Conservation (phyloP, 1,140 invertebrate genomes). For the Brachionus angularis region DNA sequence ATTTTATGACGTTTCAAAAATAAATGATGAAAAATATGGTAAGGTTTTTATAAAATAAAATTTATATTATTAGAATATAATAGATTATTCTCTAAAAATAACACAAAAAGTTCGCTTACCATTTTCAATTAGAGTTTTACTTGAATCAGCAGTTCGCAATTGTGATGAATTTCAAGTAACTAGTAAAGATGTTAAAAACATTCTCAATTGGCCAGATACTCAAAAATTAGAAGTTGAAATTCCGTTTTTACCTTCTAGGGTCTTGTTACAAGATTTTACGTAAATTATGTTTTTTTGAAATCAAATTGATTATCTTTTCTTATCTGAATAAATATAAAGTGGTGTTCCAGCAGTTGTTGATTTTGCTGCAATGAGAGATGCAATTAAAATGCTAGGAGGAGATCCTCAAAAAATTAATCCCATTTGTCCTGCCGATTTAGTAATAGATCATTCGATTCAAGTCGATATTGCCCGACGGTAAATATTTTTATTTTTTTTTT, state of each 20-base stretch:
- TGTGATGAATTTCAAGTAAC: constrained; percentile 87
- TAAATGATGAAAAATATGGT: constrained; percentile 71
- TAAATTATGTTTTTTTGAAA: constrained; percentile 48
- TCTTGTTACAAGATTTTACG: constrained; percentile 79
- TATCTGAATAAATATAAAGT: constrained; percentile 63
- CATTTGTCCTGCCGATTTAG: constrained; percentile 89
- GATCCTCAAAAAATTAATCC: constrained; percentile 92
- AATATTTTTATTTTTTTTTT: too few species aligned
- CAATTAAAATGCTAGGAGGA: constrained; percentile 76
- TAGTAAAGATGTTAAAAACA: constrained; percentile 78
- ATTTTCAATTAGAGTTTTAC: constrained; percentile 81
- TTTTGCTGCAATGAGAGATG: constrained; percentile 96
- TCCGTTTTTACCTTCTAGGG: constrained; percentile 87
- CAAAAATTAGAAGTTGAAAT: constrained; percentile 79
- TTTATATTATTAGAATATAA: constrained; percentile 45
- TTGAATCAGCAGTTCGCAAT: constrained; percentile 90
- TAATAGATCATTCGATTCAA: constrained; percentile 97
- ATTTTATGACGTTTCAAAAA: constrained; percentile 71
- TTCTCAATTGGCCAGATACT: constrained; percentile 81
- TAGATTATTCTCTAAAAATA: neutral
- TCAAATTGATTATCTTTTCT: neutral
- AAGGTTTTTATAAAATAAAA: constrained; percentile 49
- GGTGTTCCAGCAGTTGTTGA: constrained; percentile 97
- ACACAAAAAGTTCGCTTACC: constrained; percentile 67
- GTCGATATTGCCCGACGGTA: constrained; percentile 86